Base-by-base conservation (phyloP, 2,113 vertebrate species). In the Aramus guarauna region DNA sequence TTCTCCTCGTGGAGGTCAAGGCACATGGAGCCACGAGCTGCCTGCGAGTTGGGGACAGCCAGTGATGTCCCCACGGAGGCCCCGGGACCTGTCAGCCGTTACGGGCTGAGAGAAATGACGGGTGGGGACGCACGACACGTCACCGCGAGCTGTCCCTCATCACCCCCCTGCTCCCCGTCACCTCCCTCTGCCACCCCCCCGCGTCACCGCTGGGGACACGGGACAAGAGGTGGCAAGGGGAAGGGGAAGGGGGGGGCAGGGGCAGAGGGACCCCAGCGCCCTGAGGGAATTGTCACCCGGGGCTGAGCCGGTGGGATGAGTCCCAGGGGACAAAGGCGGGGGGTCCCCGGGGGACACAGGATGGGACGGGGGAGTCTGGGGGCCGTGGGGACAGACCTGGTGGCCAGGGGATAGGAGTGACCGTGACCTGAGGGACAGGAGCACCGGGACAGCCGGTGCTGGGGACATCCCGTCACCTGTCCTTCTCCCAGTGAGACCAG, bases 61-160 rank as follows among this genome's bases (percentile, higher is more conserved):
- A 15, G 56, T 5, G 4, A 8, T 45, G 80, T 43, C 88, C 75
- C 72, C 84, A 10, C 24, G 0, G 1, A 12, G 37, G 17, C 24
- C 18, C 29, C 6, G 21, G 37, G 41, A 48, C 23, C 21, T 32
- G 45, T 53, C 86, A 30, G 1, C 18, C 1, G 0, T 12, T 8
- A 19, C 4, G 16, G 52, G 58, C 43, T 15, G 2, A 17, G 0
- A 19, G 84, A 24, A 64, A 41, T 2, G 36, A 23, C 29, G 7
- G 0, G 12, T 37, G 71, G 72, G 60, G 47, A 83, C 5, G 2
- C 1, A 9, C 21, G 82, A n/a, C 11, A 2, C 15, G 43, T 32
- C 73, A 47, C 60, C 41, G 9, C 1, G 19, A 69, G 34, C 45
- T 43, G 41, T 80, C 37, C 29, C 48, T 41, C 2, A 6, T 59